Percentiles rank a stretch among this genome's conserved stretches.
Conservation (phyloP, 1,140 invertebrate genomes). For the Scaptomyza graminum region DNA sequence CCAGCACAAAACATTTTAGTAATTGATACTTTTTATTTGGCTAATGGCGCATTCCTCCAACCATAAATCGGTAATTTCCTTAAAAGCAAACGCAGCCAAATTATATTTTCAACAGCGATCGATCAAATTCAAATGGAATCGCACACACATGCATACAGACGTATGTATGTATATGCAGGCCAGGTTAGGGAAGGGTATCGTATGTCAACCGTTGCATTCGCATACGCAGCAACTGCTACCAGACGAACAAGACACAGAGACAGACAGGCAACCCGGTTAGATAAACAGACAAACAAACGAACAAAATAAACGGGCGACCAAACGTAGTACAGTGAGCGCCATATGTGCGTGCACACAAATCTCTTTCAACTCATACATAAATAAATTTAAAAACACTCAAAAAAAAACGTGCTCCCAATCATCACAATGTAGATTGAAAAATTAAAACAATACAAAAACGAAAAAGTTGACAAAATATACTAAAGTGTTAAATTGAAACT, state of each 20-base stretch:
- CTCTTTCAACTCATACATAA: constrained; percentile 33
- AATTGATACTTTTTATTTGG: constrained; percentile 59
- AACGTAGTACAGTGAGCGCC: constrained; percentile 35
- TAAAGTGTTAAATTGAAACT: no score
- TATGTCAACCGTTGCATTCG: constrained; percentile 69
- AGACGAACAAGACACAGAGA: not conserved
- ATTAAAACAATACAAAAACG: not conserved
- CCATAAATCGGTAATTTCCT: constrained; percentile 33
- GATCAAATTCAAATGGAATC: constrained; percentile 67
- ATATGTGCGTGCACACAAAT: constrained; percentile 51
- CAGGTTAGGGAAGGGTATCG: constrained; percentile 56
- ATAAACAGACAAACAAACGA: constrained; percentile 51
- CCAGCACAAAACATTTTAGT: constrained; percentile 38
- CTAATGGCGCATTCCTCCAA: not conserved
- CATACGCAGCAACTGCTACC: constrained; percentile 20
- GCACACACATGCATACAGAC: constrained; percentile 17
- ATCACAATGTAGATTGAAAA: not conserved
- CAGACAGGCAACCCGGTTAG: constrained; percentile 54
- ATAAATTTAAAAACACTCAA: constrained; percentile 7
- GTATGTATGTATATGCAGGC: constrained; percentile 47
- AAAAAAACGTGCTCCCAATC: not conserved
- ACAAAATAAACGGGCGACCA: constrained; percentile 24
- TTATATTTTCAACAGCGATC: constrained; percentile 72
- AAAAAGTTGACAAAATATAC: no score
- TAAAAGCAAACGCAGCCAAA: constrained; percentile 45